Evolutionary conservation across 2,888 invertebrate species (phyloP).

Genomic region (Caenorhabditis sinica): DNA sequence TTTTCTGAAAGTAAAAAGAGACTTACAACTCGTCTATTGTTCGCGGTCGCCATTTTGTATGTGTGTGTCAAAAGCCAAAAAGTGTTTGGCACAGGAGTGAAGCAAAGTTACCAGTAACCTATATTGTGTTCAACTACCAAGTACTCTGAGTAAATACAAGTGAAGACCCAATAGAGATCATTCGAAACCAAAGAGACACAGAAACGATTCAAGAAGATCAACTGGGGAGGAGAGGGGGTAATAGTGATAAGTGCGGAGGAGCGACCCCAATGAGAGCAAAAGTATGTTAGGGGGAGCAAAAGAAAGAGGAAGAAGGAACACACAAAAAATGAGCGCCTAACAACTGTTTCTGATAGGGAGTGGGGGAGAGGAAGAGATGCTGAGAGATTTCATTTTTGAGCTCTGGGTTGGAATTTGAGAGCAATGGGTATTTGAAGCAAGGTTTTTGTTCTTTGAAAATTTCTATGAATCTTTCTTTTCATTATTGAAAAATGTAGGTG

Average conservation of each 20-base stretch:
- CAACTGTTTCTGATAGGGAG: conserved; percentile 46
- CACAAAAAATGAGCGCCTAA: conserved; percentile 42
- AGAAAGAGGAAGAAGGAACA: conserved; percentile 27
- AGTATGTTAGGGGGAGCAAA: conserved; percentile 1
- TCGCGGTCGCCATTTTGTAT: conserved; percentile 24
- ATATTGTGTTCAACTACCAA: conserved; percentile 62
- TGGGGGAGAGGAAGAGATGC: conserved; percentile 9
- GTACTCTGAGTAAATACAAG: conserved; percentile 41
- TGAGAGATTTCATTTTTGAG: conserved; percentile 21
- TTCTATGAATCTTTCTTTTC: background rate
- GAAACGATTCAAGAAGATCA: conserved; percentile 44
- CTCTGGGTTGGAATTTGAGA: conserved; percentile 14
- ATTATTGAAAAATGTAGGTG: no score
- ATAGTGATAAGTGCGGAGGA: conserved; percentile 46
- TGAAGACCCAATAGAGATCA: conserved; percentile 5
- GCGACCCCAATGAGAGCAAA: conserved; percentile 1
- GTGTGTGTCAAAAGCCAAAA: conserved; percentile 25
- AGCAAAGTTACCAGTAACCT: conserved; percentile 35
- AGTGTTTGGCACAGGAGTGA: conserved; percentile 12
- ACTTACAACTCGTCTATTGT: conserved; percentile 53
- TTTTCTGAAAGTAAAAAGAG: background rate
- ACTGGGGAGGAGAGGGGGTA: conserved; percentile 9
- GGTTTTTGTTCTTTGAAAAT: background rate
- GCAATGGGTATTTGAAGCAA: background rate
- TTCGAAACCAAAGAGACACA: conserved; percentile 12